phyloP scores from a whole-genome alignment of 2,797 vertebrate genomes.

The Anomalospiza imberbis region DNA sequence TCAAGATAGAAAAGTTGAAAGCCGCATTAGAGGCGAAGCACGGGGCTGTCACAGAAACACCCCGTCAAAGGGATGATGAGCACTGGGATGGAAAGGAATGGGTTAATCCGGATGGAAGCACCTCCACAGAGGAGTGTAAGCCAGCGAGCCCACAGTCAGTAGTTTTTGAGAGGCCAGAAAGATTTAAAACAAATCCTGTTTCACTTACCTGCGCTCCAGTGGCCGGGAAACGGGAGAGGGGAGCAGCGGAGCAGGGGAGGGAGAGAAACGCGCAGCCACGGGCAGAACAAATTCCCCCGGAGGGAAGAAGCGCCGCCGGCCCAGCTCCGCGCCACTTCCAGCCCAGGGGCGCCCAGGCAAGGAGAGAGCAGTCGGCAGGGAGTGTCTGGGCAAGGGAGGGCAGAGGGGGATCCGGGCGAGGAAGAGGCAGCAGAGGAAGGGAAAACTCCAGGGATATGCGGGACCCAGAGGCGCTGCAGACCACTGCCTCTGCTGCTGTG shows the following conservation, averaged over 20 bases:
- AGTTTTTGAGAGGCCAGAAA: not conserved
- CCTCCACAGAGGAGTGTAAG: not conserved
- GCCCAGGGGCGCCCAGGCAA: not conserved
- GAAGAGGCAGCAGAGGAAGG: not conserved
- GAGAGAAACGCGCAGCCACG: not conserved
- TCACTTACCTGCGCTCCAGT: accelerated
- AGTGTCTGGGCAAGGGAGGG: not conserved
- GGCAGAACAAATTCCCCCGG: not conserved
- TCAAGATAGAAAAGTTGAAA: not conserved
- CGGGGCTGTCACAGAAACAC: accelerated
- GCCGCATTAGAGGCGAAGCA: not conserved
- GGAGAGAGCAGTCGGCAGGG: not conserved
- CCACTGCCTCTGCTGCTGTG: accelerated
- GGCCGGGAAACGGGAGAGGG: not conserved
- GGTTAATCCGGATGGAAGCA: not conserved
- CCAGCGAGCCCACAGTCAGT: accelerated
- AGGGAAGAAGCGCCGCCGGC: not conserved
- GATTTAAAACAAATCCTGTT: not conserved
- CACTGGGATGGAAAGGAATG: not conserved
- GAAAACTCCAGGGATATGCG: not conserved
- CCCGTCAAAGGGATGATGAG: not conserved
- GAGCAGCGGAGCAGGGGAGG: not conserved
- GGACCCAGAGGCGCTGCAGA: not conserved
- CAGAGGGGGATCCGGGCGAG: accelerated
- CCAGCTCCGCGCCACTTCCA: not conserved